Conservation (phyloP, 2,113 vertebrate species). For the Poecilia latipinna region DNA sequence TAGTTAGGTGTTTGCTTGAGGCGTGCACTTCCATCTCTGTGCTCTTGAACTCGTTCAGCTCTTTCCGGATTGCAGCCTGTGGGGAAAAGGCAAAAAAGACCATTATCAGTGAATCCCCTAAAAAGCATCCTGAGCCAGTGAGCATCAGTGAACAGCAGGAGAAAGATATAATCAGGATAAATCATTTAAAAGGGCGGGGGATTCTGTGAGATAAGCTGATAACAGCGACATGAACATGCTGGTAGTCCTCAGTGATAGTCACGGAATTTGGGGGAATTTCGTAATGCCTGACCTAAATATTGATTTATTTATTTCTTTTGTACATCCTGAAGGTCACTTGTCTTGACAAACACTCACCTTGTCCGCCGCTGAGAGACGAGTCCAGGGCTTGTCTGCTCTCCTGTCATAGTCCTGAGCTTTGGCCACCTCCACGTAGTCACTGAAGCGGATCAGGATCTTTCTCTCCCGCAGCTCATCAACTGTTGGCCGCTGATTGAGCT, state of each 20-base stretch:
- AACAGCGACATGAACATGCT: conserved; percentile 1
- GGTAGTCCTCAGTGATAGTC: background rate
- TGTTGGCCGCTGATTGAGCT: conserved; percentile 98
- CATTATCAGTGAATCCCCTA: conserved; percentile 37
- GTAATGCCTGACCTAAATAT: conserved; percentile 11
- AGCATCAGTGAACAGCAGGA: conserved; percentile 24
- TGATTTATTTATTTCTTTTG: background rate
- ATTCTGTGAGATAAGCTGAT: conserved; percentile 37
- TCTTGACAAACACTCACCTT: conserved; percentile 81
- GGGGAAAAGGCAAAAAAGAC: conserved; percentile 15
- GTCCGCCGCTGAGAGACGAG: conserved; percentile 94
- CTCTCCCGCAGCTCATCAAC: conserved; percentile 96
- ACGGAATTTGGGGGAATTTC: background rate
- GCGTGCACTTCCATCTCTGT: conserved; percentile 99
- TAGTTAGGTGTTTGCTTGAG: conserved; percentile 98
- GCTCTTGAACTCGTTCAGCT: conserved; percentile 99
- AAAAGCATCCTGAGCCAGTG: conserved; percentile 22
- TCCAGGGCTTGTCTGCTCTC: conserved; percentile 98
- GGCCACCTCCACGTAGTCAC: conserved; percentile 98
- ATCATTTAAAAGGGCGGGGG: conserved; percentile 5
- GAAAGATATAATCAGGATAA: conserved; percentile 15
- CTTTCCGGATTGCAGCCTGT: conserved; percentile 97
- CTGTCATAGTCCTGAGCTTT: conserved; percentile 99
- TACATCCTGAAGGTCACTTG: background rate
- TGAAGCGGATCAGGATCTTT: conserved; percentile 98